Base-by-base conservation (phyloP, 2,113 vertebrate species). In the Bungarus multicinctus region DNA sequence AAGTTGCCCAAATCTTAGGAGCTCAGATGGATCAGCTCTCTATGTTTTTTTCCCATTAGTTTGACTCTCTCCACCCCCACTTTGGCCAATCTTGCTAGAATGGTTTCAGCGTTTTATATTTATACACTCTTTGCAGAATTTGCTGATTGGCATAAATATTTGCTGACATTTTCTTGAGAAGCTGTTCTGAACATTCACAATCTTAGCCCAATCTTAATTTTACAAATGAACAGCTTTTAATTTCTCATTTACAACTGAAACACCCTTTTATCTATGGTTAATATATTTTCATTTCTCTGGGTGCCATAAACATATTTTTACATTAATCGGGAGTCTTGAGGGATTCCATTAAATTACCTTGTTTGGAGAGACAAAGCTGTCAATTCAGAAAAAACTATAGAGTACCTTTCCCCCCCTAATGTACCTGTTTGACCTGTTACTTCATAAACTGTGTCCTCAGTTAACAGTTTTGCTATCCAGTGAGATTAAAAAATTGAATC, bases 351-450 rank as follows among this genome's bases (percentile, higher is more conserved):
- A 92, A 93, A 91, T 54, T 43, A 12, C 18, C 2, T 57, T 8
- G 90, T 93, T 94, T 53, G 2, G 52, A 85, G 92, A 86, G 87
- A 5, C 1, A 89, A 57, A 91, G 45, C 58, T 47, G 90, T 3
- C 0, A 4, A 90, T 39, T 14, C 12, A 90, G 11, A 86, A 92
- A 89, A 69, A 47, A 55, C 0, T 69, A 55, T 7, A 81, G 34
- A 43, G 34, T 43, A 52, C 39, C 1, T 93, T 22, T 9, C 95
- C 20, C 0, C 91, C 96, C 95, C 43, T 95, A 94, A 95, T 94
- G 95, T 93, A 96, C 85, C 93, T 96, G n/a, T 92, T 95, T 95
- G 88, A 91, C 96, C 95, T 94, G 47, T 88, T 94, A 58, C 91
- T 94, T 93, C 93, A 92, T 90, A 93, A 25, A 90, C 12, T 22